Evolutionary conservation across 2,113 vertebrate genomes (phyloP), one percentile per base, ranked within the genome.

Genomic region (Plestiodon gilberti): DNA sequence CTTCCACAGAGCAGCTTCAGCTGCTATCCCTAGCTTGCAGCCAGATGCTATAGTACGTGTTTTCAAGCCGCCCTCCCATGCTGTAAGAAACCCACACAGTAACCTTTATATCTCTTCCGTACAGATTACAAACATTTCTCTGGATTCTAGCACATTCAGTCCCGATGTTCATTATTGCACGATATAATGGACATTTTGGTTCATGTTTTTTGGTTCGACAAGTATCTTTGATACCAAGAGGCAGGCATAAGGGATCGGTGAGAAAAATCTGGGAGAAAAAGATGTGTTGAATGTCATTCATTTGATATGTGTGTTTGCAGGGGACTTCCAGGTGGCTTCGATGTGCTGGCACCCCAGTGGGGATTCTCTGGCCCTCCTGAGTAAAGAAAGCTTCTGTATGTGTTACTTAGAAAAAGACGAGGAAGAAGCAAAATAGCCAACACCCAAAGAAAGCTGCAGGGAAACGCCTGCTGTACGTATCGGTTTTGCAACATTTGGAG

Each of bases 351-450:
- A 98, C 74, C 78, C 90, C 70, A 97, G 88, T 0, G 98, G 98
- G 38, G 96, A 98, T 67, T 96, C 96, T 3, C 69, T 99, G 88
- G 94, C 95, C 5, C 96, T 99, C 18, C 87, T 98, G 61, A 97
- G 98, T 33, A 99, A 99, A 91, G 98, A 99, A 9, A 96, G 97
- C 90, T 96, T 99, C 75, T 99, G 98, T 81, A 92, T 99, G 81
- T 99, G 98, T 86, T 99, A 98, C 94, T 96, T 99, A 91, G 98
- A 98, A 70, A 94, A 94, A 95, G 84, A 95, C 18, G 83, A 67
- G 6, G 84, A 89, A 25, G 91, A 96, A 48, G 88, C 88, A 40
- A 91, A 94, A 28, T 94, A 94, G 85, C 43, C n/a, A 22, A 18
- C 18, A 11, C 15, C 28, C 8, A 9, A 48, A 61, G 30, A 35